phyloP scores from a whole-genome alignment of 2,888 invertebrate species.

The Lamellibrachia satsuma region DNA sequence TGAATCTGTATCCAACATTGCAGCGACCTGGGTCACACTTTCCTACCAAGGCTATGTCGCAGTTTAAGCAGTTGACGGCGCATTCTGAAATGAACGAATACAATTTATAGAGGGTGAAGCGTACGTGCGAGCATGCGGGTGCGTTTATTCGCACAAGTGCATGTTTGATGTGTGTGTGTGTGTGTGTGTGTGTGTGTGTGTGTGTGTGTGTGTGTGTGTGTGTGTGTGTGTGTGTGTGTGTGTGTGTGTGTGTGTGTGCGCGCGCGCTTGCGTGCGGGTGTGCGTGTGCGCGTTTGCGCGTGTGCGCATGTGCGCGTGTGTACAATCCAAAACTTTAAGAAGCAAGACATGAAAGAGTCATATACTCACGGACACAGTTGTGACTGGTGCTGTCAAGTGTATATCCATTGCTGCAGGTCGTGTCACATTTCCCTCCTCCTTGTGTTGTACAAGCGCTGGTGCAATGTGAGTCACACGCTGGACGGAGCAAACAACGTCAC shows the following conservation, averaged over 20 bases:
- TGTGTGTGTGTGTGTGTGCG: neutral
- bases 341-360: neutral
- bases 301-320: neutral
- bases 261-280: neutral
- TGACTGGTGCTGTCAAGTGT: neutral
- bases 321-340: neutral
- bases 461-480: conserved; percentile 21
- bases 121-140: too few species aligned
- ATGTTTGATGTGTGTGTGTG: neutral
- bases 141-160: too few species aligned
- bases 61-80: neutral
- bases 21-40: conserved; percentile 25
- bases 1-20: conserved; percentile 20
- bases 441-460: neutral
- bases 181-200: neutral
- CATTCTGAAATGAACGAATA: neutral
- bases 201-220: neutral
- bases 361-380: conserved; percentile 7
- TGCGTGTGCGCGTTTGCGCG: neutral
- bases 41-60: neutral
- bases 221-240: neutral
- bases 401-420: conserved; percentile 29
- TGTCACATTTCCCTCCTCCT: conserved; percentile 14
- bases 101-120: too few species aligned
- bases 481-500: neutral